These are phyloP conservation scores for Sebastes taczanowskii DNA, from an alignment of 2,797 vertebrate species.

Conservation along the genomic window DNA sequence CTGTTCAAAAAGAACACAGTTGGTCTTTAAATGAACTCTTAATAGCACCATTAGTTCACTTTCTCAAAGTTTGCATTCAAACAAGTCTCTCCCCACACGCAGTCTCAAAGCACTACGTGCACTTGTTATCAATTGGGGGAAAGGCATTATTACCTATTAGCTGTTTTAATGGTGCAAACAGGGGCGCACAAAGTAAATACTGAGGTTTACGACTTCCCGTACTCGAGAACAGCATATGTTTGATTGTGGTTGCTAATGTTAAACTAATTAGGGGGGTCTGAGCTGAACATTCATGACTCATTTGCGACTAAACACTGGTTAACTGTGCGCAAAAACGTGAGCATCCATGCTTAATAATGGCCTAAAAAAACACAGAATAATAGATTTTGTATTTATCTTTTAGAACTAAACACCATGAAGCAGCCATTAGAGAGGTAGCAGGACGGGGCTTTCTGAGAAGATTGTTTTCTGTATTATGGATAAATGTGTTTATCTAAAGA, in stretches of 20 bases:
- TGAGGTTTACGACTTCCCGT: slow-evolving; percentile 80
- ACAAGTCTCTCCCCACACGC: slow-evolving; percentile 64
- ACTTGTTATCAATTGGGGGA: slow-evolving; percentile 82
- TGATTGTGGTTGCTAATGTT: slow-evolving; percentile 85
- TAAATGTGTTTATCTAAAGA: slow-evolving; percentile 19
- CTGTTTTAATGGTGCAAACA: slow-evolving; percentile 75
- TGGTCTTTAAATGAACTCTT: slow-evolving; percentile 59
- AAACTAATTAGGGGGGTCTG: slow-evolving; percentile 84
- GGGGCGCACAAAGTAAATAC: slow-evolving; percentile 83
- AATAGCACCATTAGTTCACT: slow-evolving; percentile 70
- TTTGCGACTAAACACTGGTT: slow-evolving; percentile 70
- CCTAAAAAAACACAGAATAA: slow-evolving; percentile 59
- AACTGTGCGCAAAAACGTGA: slow-evolving; percentile 25
- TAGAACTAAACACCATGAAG: slow-evolving; percentile 64
- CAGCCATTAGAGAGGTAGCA: slow-evolving; percentile 35
- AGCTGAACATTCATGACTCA: slow-evolving; percentile 74
- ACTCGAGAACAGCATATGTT: slow-evolving; percentile 81
- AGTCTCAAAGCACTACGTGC: slow-evolving; percentile 67
- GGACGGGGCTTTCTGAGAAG: background rate
- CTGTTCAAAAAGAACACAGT: slow-evolving; percentile 29
- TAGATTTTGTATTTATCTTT: slow-evolving; percentile 48
- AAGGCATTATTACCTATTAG: slow-evolving; percentile 78
- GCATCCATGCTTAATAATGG: slow-evolving; percentile 68
- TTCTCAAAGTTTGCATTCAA: slow-evolving; percentile 72
- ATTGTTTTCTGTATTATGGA: slow-evolving; percentile 7